These are phyloP conservation scores for Parochlus steinenii DNA, from an alignment of 2,888 invertebrate genomes.

Conservation along the genomic window DNA sequence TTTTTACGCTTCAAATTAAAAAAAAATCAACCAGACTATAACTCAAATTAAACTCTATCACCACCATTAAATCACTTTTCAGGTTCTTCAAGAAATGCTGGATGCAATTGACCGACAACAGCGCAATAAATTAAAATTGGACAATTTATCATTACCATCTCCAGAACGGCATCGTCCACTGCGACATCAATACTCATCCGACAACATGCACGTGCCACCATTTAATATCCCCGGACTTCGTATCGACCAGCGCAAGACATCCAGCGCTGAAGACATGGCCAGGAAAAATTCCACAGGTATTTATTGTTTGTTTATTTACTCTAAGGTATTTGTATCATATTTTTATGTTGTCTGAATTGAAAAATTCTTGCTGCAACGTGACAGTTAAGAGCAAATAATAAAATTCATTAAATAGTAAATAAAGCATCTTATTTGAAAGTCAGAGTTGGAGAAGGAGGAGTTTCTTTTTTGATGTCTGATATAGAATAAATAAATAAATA, in stretches of 20 bases:
- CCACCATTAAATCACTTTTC: conserved; percentile 15
- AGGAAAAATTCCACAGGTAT: conserved; percentile 66
- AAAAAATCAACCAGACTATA: not conserved
- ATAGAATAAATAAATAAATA: too few species aligned
- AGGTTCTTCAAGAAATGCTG: conserved; percentile 84
- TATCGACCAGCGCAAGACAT: conserved; percentile 74
- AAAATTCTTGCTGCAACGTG: not conserved
- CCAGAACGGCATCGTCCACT: conserved; percentile 59
- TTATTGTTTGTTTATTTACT: conserved; percentile 9
- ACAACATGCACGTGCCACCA: conserved; percentile 68
- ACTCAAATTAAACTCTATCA: not conserved
- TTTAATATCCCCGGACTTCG: conserved; percentile 80
- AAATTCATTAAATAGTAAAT: not conserved
- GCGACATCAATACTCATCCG: conserved; percentile 69
- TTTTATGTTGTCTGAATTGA: not conserved
- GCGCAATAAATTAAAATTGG: conserved; percentile 73
- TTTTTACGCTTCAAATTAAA: conserved; percentile 1
- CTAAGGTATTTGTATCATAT: conserved; percentile 1
- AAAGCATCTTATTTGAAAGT: not conserved
- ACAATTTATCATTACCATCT: conserved; percentile 56
- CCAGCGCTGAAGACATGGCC: conserved; percentile 82
- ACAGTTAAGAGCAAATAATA: not conserved
- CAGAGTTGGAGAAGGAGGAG: not conserved
- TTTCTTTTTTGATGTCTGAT: too few species aligned
- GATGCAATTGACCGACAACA: conserved; percentile 77